A percentile compares a stretch with the other conserved stretches of the same genome.
Conservation (phyloP, 2,888 invertebrate species). For the Dicyrtomina minuta region DNA sequence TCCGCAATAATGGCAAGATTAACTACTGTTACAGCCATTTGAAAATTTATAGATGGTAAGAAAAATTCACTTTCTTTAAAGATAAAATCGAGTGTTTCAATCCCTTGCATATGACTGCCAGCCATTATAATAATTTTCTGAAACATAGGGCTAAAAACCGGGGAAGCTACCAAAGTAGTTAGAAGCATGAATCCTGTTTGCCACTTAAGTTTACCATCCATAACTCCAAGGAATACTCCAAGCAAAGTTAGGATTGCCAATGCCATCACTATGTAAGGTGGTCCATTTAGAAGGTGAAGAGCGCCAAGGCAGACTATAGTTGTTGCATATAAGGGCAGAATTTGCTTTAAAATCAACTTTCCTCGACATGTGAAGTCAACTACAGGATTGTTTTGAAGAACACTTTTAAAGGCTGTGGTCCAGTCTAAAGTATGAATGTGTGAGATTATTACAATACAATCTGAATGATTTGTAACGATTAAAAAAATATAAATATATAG, state of each 20-base stretch:
- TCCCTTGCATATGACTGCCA: neutral
- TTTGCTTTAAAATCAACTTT: neutral
- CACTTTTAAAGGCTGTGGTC: slow-evolving; percentile 45
- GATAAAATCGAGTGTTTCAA: neutral
- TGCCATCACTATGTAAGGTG: neutral
- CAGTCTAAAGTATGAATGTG: slow-evolving; percentile 41
- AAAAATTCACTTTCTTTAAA: neutral
- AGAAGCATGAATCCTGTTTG: neutral
- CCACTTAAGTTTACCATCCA: neutral
- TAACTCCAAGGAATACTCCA: neutral
- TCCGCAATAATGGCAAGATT: neutral
- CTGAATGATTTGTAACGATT: no score
- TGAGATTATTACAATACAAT: slow-evolving; percentile 3
- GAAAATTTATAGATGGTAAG: neutral
- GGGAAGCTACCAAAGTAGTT: neutral
- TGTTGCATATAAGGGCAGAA: slow-evolving; percentile 6
- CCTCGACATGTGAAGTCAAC: slow-evolving; percentile 5
- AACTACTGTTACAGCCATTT: neutral
- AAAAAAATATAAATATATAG: no score
- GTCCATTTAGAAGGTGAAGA: neutral
- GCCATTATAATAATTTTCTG: neutral
- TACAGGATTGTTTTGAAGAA: slow-evolving; percentile 36
- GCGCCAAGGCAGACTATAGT: neutral
- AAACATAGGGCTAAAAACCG: neutral
- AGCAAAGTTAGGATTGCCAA: neutral